Evolutionary conservation across 2,113 vertebrate species (phyloP), one percentile per base, ranked within the genome.

Genomic region (Heteronetta atricapilla): DNA sequence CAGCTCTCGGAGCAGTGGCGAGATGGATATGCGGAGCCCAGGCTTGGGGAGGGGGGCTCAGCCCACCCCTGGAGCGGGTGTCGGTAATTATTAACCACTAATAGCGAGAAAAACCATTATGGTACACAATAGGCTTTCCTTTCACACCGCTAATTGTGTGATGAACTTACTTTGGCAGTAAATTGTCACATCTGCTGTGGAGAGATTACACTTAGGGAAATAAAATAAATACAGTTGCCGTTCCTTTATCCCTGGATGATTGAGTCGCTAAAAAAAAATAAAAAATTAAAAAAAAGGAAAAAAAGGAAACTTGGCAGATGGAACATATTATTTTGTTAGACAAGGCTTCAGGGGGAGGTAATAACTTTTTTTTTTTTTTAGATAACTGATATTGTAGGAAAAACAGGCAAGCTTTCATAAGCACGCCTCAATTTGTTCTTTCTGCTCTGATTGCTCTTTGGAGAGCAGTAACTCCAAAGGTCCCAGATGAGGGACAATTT

Each of bases 31-130:
- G 53, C 53, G 44, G 82, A 42, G 33, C 60, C 29, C 2, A 1
- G 46, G 36, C 16, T 25, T 23, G 88, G 34, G 69, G 28, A 18
- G 52, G 66, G 62, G 25, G 12, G 63, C 40, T 78, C 63, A 86
- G 82, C 88, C 86, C 18, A 34, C 50, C 92, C 88, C 74, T 8
- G 90, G 56, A 95, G 89, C 93, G 5, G 4, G 34, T 93, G 93
- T 95, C 76, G 12, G 96, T 97, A 97, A 98, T 98, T 98, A 98
- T 97, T 85, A 96, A 97, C 96, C 94, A 97, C 97, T 98, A 98
- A 97, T 98, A 96, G 97, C 50, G 96, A 98, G 82, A 96, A 98
- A 95, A 97, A 85, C 91, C 87, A 96, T 96, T 97, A 94, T 69
- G 95, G 82, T n/a, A 88, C 95, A 93, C 97, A 97, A 98, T 96